Evolutionary conservation across 1,140 invertebrate genomes (phyloP).

Genomic region (Calliopsis andreniformis): DNA sequence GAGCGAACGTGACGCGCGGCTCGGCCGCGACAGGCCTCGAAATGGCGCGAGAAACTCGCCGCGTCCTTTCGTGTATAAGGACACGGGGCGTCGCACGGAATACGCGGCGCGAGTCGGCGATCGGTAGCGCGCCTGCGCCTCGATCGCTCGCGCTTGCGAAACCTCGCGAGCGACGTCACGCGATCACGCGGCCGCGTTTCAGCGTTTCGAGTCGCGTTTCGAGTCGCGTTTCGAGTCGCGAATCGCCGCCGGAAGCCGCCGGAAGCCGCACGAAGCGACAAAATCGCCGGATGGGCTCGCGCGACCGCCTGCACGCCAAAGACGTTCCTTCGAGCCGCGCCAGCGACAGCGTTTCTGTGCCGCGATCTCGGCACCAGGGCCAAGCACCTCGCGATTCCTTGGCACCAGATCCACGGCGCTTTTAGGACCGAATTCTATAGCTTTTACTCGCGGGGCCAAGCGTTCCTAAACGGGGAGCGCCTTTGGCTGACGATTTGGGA

Average conservation of each 20-base stretch:
- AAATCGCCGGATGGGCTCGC: constrained; percentile 15
- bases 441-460: constrained; percentile 19
- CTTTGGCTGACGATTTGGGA: constrained; percentile 18
- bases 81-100: constrained; percentile 4
- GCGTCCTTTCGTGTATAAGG: constrained; percentile 52
- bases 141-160: constrained; percentile 42
- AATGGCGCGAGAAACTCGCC: constrained; percentile 53
- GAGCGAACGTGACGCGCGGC: constrained; percentile 17
- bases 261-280: no score
- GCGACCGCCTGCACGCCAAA: constrained; percentile 6
- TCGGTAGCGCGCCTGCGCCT: background rate
- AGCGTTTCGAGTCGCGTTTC: no score
- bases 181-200: no score
- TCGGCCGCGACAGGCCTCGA: constrained; percentile 50
- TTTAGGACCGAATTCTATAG: constrained; percentile 40
- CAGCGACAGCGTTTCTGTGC: constrained; percentile 32
- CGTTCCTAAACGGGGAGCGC: constrained; percentile 12
- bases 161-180: constrained; percentile 13
- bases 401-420: constrained; percentile 50
- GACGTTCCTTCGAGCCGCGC: constrained; percentile 35
- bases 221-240: no score
- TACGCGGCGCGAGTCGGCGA: constrained; percentile 1
- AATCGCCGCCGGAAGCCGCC: no score
- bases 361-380: constrained; percentile 42
- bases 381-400: constrained; percentile 52